Evolutionary conservation across 2,797 vertebrate genomes (phyloP), one percentile per base, ranked within the genome.

Genomic region (Tympanoctomys barrerae): DNA sequence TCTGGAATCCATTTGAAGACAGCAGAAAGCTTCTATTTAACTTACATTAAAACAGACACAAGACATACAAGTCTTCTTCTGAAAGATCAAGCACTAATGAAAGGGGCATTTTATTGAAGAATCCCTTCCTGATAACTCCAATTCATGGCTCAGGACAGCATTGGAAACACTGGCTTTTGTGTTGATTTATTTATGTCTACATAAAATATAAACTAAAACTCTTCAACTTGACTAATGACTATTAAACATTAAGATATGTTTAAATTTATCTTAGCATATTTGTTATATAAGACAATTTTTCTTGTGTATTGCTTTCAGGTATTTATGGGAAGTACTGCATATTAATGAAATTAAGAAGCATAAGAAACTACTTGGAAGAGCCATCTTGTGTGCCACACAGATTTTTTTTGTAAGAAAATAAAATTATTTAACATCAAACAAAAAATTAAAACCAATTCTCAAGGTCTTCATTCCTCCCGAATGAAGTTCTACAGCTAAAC

Each of bases 361-460:
- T 71, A 68, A 90, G 8, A 12, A 77, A 83, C 1, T 59, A 77
- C 62, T 62, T 94, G 57, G 73, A 81, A 70, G 31, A 66, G 6
- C 1, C 42, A 36, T 68, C 4, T 24, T 33, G 4, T 80, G 31
- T 68, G n/a, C 21, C 26, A 42, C 33, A 11, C 7, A 70, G 14
- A 54, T 57, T 31, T 66, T 62, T 83, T 24, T 12, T 16, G 66
- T 71, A 80, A 77, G n/a, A 85, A 85, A 89, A 78, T 8, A 0
- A 10, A 94, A 46, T 49, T 59, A 75, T 68, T 92, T 75, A 84
- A 89, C 97, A 87, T 49, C 89, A 88, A 92, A 14, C 28, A 11
- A 77, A 92, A 54, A 28, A n/a, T 81, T 52, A 42, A 70, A 93
- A 95, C 18, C 4, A 3, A 52, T 78, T 90, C 18, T 85, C 28